A percentile compares a stretch with the other conserved stretches of the same genome.
phyloP scores from a whole-genome alignment of 2,113 vertebrate genomes.

The Rutilus rutilus region DNA sequence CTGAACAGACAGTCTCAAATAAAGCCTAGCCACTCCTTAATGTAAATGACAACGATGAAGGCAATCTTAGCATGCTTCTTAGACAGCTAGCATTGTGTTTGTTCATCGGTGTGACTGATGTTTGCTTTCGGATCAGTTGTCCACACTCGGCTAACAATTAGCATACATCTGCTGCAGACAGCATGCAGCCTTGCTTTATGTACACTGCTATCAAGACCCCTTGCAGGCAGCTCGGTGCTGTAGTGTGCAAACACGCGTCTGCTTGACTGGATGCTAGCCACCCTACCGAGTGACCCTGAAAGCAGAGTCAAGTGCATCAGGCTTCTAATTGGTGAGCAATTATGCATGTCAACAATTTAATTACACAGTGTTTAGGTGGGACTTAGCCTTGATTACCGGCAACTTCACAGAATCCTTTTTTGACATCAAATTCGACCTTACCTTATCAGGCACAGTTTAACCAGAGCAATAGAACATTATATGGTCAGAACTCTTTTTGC shows the following conservation, averaged over 20 bases:
- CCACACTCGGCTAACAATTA: conserved; percentile 60
- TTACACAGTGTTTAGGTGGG: conserved; percentile 31
- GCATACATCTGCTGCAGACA: conserved; percentile 67
- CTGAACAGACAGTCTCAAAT: conserved; percentile 10
- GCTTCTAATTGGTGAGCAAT: conserved; percentile 54
- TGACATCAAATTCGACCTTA: background rate
- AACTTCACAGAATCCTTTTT: conserved; percentile 5
- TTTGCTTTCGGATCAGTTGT: conserved; percentile 54
- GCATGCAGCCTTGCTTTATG: conserved; percentile 60
- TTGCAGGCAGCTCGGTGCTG: conserved; percentile 59
- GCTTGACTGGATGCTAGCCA: conserved; percentile 43
- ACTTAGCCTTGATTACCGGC: conserved; percentile 14
- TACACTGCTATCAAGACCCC: conserved; percentile 60
- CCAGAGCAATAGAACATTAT: background rate
- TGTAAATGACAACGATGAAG: conserved; percentile 33
- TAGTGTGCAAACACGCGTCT: conserved; percentile 63
- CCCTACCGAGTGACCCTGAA: conserved; percentile 39
- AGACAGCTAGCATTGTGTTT: conserved; percentile 38
- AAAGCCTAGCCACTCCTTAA: conserved; percentile 31
- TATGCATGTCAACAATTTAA: conserved; percentile 52
- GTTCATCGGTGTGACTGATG: conserved; percentile 25
- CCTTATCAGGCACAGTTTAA: background rate
- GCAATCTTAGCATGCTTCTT: conserved; percentile 26
- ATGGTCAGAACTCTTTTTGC: background rate
- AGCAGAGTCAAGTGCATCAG: conserved; percentile 59